phyloP scores from a whole-genome alignment of 2,888 invertebrate genomes.

The Oxystoma pomonae region DNA sequence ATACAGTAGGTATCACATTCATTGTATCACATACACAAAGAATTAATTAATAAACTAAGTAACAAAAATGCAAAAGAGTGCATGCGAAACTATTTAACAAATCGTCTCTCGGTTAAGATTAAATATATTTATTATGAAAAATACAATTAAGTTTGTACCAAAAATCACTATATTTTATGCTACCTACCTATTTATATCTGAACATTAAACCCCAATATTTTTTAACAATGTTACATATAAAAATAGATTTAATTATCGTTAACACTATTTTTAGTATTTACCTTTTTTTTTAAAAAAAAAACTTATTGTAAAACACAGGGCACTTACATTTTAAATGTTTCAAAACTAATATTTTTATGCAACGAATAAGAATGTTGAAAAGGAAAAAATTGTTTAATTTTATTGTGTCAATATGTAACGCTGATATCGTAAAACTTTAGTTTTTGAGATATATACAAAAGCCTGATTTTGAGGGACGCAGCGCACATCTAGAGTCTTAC shows the following conservation, averaged over 20 bases:
- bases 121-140: conserved; percentile 8
- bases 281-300: conserved; percentile 10
- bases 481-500: no score
- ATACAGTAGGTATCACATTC: conserved; percentile 27
- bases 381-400: no score
- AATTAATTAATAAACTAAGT: conserved; percentile 27
- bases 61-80: conserved; percentile 26
- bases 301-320: background rate
- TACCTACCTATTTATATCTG: conserved; percentile 11
- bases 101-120: conserved; percentile 15
- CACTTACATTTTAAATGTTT: background rate
- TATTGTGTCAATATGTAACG: no score
- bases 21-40: conserved; percentile 29
- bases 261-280: conserved; percentile 17
- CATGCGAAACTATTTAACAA: conserved; percentile 25
- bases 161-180: conserved; percentile 19
- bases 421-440: no score
- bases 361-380: no score
- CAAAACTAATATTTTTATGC: background rate
- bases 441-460: no score
- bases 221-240: conserved; percentile 25
- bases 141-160: conserved; percentile 22
- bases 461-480: no score
- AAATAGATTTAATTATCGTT: conserved; percentile 27
- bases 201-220: conserved; percentile 21